Evolutionary conservation across 2,888 invertebrate species (phyloP), one percentile per base, ranked within the genome.

Genomic region (Pristionchus arcanus): DNA sequence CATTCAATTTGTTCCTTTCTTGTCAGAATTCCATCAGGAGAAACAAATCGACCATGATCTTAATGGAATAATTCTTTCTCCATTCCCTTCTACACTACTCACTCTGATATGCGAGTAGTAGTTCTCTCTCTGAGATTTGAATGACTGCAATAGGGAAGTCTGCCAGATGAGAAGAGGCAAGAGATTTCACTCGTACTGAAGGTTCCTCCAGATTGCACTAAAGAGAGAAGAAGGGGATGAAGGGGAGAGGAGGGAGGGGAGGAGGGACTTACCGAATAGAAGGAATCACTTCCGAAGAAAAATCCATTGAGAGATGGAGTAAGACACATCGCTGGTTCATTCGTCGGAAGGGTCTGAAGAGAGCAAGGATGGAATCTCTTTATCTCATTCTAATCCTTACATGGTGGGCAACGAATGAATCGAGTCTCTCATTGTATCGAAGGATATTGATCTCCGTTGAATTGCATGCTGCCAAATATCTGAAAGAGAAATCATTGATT

Each of bases 101-200:
- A 94, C 94, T 95, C 90, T 95, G 94, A 85, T 93, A 94, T 15
- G 93, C 93, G 21, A 95, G 91, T 13, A 95, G 92, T 16, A 94
- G 81, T 84, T 95, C 95, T 55, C 91, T 90, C 19, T 92, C 91
- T 15, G 90, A 84, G 84, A 94, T 93, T 28, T 91, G 89, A 34
- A 93, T 83, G 37, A 92, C 92, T 28, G 92, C 91, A 68, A 94
- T 91, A 11, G 94, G 95, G 87, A 91, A 94, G 81, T 95, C 95
- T 25, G 92, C 90, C 25, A 88, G 88, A 31, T 90, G 89, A 37
- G 92, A 81, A 3, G 90, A 74, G 71, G 89, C 91, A 34, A 92
- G 83, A 21, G 81, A 49, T 21, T 55, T 81, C 63, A 84, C 89
- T 37, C 63, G 53, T 2, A 88, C 74, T 25, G 87, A 55, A 2